Evolutionary conservation across 1,140 invertebrate genomes (phyloP), one percentile per base, ranked within the genome.

Genomic region (Cephus cinctus): DNA sequence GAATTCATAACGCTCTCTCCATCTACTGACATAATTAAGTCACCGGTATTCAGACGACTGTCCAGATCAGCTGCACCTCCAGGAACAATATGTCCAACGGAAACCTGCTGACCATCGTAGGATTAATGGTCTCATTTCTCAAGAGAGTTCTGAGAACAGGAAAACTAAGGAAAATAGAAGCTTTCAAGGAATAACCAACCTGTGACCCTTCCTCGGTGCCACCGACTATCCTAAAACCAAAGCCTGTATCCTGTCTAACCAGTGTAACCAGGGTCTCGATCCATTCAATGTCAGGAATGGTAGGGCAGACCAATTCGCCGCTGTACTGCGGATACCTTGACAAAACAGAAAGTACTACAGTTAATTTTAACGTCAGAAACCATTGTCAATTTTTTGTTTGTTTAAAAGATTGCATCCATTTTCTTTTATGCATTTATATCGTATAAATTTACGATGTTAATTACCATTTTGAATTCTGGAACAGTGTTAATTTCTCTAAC

Each of bases 211-310:
- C 96, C 78, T 98, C 96, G 1, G 93, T 95, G 21, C 97, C 97
- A n/a, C 97, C 97, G 21, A 98, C 92, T 67, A 98, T 96, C 56
- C 96, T 81, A 80, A 99, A 98, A 5, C 97, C 97, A 79, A 98
- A 97, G 11, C 94, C 93, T 65, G 83, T 84, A 40, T 94, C 89
- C 66, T 92, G 88, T 40, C 90, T 79, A 23, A 87, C 83, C 8
- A 96, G 71, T 12, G 87, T 87, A 0, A 96, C 88, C 39, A 87
- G 82, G 47, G 89, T 86, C 61, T 93, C 85, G 42, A 87, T 73
- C 73, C 81, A 89, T 51, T 89, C 86, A 43, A 79, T 66, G 16
- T 69, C 74, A 3, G 73, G 75, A 34, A 74, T 68, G 5, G 64
- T 71, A 15, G 74, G 71, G 39, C 69, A 78, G 4, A 76, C 64